Percentiles rank a stretch among this genome's conserved stretches.
Evolutionary conservation across 2,113 vertebrate genomes (phyloP).

Genomic region (Cisticola juncidis): DNA sequence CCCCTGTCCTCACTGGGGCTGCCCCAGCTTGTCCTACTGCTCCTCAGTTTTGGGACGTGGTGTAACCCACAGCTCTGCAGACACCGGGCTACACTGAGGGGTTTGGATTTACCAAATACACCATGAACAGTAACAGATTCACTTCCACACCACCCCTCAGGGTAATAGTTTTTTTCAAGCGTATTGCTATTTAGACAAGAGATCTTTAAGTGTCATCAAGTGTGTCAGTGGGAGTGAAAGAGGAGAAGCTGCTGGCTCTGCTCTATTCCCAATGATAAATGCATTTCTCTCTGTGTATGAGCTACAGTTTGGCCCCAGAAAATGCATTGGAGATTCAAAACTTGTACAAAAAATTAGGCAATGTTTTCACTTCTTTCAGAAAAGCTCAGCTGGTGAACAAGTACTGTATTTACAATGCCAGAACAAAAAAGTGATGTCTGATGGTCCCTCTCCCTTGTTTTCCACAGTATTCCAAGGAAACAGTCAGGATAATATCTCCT

Average conservation of each 20-base stretch:
- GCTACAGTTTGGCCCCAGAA: not conserved
- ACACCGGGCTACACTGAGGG: not conserved
- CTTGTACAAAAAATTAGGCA: not conserved
- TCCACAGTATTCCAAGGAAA: not conserved
- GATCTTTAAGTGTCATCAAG: not conserved
- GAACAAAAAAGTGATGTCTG: not conserved
- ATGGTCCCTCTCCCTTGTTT: not conserved
- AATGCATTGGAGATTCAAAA: not conserved
- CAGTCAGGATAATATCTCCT: not conserved
- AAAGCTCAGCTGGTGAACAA: not conserved
- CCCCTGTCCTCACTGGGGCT: not conserved
- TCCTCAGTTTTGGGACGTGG: not conserved
- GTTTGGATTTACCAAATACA: not conserved
- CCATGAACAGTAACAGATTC: rapidly evolving
- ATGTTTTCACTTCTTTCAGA: not conserved
- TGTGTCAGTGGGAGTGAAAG: not conserved
- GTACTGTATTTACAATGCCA: not conserved
- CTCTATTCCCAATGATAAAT: not conserved
- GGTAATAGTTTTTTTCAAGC: not conserved
- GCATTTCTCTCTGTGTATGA: not conserved
- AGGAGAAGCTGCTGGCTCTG: not conserved
- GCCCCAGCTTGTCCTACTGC: not conserved
- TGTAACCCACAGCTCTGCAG: not conserved
- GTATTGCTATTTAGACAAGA: not conserved
- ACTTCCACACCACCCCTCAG: rapidly evolving